Percentiles rank a stretch among this genome's conserved stretches.
These are phyloP conservation scores for Ellobium chinense DNA, from an alignment of 2,888 invertebrate genomes.

Conservation along the genomic window DNA sequence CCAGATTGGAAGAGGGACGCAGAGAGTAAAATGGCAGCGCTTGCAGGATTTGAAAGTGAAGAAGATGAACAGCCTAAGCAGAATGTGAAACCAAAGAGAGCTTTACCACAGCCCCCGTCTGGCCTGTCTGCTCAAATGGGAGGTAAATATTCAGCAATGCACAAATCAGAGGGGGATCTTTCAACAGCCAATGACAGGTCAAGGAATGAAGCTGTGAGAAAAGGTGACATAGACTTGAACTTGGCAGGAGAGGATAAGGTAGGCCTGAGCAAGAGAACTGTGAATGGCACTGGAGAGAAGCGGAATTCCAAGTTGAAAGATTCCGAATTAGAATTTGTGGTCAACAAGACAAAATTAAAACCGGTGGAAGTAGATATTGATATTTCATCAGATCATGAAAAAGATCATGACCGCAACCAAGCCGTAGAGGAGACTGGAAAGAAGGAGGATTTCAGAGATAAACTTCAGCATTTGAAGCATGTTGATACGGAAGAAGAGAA, in stretches of 20 bases:
- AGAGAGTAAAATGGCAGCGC: slow-evolving; percentile 62
- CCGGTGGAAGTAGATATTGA: not conserved
- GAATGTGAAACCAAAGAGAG: not conserved
- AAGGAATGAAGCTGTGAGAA: not conserved
- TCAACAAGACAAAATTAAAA: slow-evolving; percentile 11
- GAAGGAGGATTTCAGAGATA: slow-evolving; percentile 31
- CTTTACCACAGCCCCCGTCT: not conserved
- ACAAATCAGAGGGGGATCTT: not conserved
- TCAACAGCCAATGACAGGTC: not conserved
- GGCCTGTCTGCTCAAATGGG: not conserved
- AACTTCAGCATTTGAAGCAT: slow-evolving; percentile 29
- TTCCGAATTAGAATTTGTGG: not conserved
- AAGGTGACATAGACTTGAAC: not conserved
- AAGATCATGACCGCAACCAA: not conserved
- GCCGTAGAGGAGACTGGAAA: not conserved
- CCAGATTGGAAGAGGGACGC: slow-evolving; percentile 74
- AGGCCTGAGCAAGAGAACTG: not conserved
- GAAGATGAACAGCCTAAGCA: not conserved
- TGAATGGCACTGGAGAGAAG: not conserved
- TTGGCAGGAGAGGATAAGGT: not conserved
- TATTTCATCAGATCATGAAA: not conserved
- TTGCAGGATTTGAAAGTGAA: slow-evolving; percentile 27
- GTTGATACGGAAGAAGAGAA: not conserved
- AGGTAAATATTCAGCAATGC: not conserved
- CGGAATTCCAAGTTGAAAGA: not conserved